These are phyloP conservation scores for Rotaria socialis DNA, from an alignment of 2,888 invertebrate genomes.

Conservation along the genomic window DNA sequence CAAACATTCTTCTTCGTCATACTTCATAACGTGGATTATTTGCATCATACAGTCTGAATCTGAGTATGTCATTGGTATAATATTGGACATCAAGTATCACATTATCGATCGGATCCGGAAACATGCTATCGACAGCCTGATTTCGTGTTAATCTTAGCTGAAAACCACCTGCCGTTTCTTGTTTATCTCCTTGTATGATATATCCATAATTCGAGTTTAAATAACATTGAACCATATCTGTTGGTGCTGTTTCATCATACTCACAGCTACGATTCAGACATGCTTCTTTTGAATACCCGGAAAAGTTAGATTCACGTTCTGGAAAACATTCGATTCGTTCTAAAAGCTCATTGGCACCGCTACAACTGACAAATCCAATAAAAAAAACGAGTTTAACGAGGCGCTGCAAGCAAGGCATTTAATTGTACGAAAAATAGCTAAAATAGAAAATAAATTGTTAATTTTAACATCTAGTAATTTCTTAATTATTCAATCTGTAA, in stretches of 20 bases:
- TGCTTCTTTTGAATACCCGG: background rate
- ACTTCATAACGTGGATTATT: background rate
- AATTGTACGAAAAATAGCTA: too few species aligned
- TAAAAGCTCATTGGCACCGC: too few species aligned
- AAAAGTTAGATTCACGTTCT: conserved; percentile 38
- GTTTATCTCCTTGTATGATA: background rate
- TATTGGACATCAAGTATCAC: conserved; percentile 6
- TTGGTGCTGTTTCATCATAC: background rate
- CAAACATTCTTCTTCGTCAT: background rate
- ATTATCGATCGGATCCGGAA: background rate
- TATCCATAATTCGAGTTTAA: background rate
- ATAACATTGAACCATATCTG: background rate
- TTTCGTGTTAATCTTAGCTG: background rate
- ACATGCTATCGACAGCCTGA: background rate
- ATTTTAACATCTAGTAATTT: too few species aligned
- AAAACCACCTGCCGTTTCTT: background rate
- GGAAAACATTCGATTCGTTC: conserved; percentile 45
- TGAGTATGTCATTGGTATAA: background rate
- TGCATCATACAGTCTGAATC: background rate
- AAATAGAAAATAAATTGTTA: too few species aligned
- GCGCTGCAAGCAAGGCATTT: too few species aligned
- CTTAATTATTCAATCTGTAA: too few species aligned
- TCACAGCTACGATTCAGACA: background rate
- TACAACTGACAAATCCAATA: too few species aligned
- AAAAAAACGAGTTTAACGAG: too few species aligned